These are phyloP conservation scores for Anagrus nilaparvatae DNA, from an alignment of 1,140 invertebrate genomes.

Conservation along the genomic window DNA sequence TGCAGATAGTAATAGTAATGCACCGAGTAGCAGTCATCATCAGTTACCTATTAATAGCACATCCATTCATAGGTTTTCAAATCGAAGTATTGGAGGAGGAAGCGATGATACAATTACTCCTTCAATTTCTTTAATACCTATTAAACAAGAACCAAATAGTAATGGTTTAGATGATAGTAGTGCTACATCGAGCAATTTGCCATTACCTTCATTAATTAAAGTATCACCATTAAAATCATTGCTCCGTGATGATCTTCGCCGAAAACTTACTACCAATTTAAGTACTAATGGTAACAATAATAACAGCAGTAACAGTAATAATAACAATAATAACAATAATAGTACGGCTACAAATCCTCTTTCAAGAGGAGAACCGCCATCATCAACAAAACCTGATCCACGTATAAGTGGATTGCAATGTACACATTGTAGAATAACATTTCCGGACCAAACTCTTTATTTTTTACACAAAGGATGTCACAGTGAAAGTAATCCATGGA, in stretches of 20 bases:
- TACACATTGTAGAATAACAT: constrained; percentile 85
- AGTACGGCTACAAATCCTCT: constrained; percentile 23
- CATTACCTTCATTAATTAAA: constrained; percentile 52
- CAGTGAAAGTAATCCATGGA: constrained; percentile 93
- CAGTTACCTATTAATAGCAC: constrained; percentile 32
- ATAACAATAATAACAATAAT: constrained; percentile 24
- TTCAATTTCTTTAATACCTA: constrained; percentile 75
- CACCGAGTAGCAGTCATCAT: constrained; percentile 54
- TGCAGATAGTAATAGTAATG: constrained; percentile 62
- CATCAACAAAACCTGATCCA: constrained; percentile 40
- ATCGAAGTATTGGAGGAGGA: constrained; percentile 13
- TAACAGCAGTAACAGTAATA: constrained; percentile 32
- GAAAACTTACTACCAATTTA: constrained; percentile 53
- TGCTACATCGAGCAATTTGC: constrained; percentile 53
- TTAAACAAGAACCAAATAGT: constrained; percentile 61
- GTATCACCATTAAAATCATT: constrained; percentile 75
- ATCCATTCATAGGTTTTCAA: constrained; percentile 31
- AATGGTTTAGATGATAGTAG: constrained; percentile 42
- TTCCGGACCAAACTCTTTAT: constrained; percentile 90
- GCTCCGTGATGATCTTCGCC: constrained; percentile 67
- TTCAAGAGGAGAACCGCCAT: constrained; percentile 37
- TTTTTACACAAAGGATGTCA: constrained; percentile 96
- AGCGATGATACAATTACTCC: constrained; percentile 50
- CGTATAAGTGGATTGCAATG: constrained; percentile 55
- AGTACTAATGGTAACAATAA: constrained; percentile 40